phyloP scores from a whole-genome alignment of 2,113 vertebrate species.

The Octodon degus region DNA sequence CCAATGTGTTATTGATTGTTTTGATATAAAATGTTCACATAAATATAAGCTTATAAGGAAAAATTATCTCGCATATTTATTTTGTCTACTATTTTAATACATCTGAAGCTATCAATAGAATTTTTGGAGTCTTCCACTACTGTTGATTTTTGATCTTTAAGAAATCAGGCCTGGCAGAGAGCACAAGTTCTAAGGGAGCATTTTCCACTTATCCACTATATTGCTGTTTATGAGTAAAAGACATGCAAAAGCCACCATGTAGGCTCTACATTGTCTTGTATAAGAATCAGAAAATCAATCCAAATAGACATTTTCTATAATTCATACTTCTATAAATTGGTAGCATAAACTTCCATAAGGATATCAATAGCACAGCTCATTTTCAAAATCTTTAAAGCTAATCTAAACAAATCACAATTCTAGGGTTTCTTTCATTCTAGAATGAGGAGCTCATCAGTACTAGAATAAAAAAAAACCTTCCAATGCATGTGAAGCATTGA shows the following conservation, averaged over 20 bases:
- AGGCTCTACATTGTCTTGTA: neutral
- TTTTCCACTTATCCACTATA: conserved; percentile 16
- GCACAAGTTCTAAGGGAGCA: neutral
- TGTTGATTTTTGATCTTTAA: neutral
- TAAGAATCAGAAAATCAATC: neutral
- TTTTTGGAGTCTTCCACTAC: neutral
- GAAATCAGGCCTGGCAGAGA: fast-evolving
- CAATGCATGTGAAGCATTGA: conserved; percentile 64
- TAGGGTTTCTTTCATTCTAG: neutral
- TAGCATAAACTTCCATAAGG: neutral
- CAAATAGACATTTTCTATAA: neutral
- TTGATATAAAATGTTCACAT: neutral
- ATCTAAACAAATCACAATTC: neutral
- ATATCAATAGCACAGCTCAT: neutral
- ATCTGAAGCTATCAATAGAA: conserved; percentile 4
- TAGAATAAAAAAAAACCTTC: conserved; percentile 17
- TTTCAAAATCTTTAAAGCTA: neutral
- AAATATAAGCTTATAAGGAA: neutral
- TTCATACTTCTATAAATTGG: neutral
- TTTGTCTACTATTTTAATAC: neutral
- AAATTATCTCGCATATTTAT: neutral
- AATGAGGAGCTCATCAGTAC: neutral
- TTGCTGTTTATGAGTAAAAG: neutral
- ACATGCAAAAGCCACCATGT: neutral
- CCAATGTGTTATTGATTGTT: neutral